Evolutionary conservation across 2,888 invertebrate species (phyloP), one percentile per base, ranked within the genome.

Genomic region (Rutpela maculata): DNA sequence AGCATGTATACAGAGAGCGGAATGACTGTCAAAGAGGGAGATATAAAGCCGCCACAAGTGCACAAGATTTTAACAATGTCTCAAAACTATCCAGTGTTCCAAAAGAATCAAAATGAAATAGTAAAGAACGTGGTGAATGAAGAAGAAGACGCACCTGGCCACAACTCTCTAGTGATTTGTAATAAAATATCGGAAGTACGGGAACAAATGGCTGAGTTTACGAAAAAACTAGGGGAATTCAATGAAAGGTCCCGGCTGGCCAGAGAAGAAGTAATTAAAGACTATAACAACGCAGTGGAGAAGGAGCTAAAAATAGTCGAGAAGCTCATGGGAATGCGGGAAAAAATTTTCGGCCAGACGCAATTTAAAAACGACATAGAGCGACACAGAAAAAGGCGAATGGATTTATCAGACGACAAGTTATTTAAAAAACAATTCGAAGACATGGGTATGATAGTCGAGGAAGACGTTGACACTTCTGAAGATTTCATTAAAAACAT

Each of bases 241-340:
- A 80, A 81, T 7, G 80, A 85, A 35, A 75, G 74, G 71, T 80
- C 81, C 19, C 77, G 84, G 71, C 38, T 77, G 67, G 79, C 79
- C 18, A 77, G 77, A 50, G 82, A 82, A 55, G 80, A 79, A 31
- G 70, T 88, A 31, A 82, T 88, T 26, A 82, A 86, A 18, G 84
- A 86, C 17, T 89, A 87, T 76, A 86, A 86, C 67, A 83, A 83
- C 15, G 83, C 86, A 10, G 81, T 88, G 71, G 83, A 84, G 67
- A 81, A 83, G 72, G 86, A 86, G 76, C 74, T 84, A 22, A 75
- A 80, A 69, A 78, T 84, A 22, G 78, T 84, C 1, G 78, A 84
- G 11, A 82, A 84, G 59, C 74, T 83, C n/a, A 82, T 82, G 76
- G 56, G 74, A 19, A 67, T 70, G 59, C 60, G 68, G 55, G 74